phyloP scores from a whole-genome alignment of 2,113 vertebrate genomes.

The Lucifuga dentata region DNA sequence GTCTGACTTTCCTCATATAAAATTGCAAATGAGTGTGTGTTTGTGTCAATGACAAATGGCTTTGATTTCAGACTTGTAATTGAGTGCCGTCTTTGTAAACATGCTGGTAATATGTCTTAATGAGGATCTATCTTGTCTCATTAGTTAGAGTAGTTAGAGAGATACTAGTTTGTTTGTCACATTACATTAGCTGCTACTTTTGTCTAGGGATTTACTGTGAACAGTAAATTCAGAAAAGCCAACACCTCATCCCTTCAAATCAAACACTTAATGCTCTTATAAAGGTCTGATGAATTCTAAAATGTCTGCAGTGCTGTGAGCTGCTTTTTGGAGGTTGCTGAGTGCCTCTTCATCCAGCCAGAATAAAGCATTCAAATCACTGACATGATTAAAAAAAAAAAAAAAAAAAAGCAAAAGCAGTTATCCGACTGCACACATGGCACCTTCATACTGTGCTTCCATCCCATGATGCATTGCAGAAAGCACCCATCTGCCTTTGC shows the following conservation, averaged over 20 bases:
- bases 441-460: neutral
- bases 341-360: neutral
- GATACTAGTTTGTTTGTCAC: slow-evolving; percentile 25
- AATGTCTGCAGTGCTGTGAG: slow-evolving; percentile 6
- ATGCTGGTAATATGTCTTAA: slow-evolving; percentile 32
- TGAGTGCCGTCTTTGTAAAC: slow-evolving; percentile 28
- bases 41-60: neutral
- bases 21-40: neutral
- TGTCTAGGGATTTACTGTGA: slow-evolving; percentile 33
- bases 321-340: neutral
- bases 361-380: neutral
- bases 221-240: slow-evolving; percentile 15
- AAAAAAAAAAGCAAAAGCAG: too few species aligned
- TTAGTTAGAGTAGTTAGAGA: neutral
- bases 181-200: slow-evolving; percentile 34
- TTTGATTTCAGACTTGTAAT: neutral
- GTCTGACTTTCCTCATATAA: too few species aligned
- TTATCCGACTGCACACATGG: slow-evolving; percentile 1
- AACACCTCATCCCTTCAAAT: neutral
- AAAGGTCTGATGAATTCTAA: slow-evolving; percentile 9
- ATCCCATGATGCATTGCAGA: neutral
- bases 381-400: too few species aligned
- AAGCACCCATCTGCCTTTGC: slow-evolving; percentile 1
- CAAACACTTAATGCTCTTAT: slow-evolving; percentile 38
- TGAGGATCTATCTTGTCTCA: neutral